Conservation (phyloP, 2,888 invertebrate species). For the Podotricha telesiphe region DNA sequence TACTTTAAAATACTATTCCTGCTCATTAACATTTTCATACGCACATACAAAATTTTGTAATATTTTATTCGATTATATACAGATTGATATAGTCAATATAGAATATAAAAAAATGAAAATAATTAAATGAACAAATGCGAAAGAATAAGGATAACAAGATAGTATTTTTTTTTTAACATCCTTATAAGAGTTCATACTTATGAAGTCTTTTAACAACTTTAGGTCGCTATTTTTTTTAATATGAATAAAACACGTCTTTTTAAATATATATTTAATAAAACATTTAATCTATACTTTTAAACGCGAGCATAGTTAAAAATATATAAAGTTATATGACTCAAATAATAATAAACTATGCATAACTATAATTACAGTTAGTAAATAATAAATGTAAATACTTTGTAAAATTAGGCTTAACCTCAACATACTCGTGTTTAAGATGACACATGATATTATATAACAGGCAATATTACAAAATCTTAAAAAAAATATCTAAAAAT, state of each 20-base stretch:
- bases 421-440: constrained; percentile 7
- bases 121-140: no score
- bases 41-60: no score
- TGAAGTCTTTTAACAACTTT: background rate
- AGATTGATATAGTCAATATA: no score
- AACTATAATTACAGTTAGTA: constrained; percentile 15
- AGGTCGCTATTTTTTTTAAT: no score
- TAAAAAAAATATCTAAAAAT: constrained; percentile 30
- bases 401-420: constrained; percentile 28
- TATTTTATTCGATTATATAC: no score
- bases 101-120: no score
- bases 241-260: background rate
- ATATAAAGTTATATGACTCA: constrained; percentile 22
- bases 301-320: constrained; percentile 30
- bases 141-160: no score
- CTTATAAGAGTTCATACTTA: no score
- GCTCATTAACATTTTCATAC: no score
- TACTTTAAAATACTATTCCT: no score
- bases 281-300: constrained; percentile 24
- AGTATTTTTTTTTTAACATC: no score
- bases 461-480: constrained; percentile 17
- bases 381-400: constrained; percentile 12
- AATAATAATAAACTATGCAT: constrained; percentile 20
- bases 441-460: constrained; percentile 7
- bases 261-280: constrained; percentile 18